Base-by-base conservation (phyloP, 2,888 invertebrate genomes). In the Laothoe populi region DNA sequence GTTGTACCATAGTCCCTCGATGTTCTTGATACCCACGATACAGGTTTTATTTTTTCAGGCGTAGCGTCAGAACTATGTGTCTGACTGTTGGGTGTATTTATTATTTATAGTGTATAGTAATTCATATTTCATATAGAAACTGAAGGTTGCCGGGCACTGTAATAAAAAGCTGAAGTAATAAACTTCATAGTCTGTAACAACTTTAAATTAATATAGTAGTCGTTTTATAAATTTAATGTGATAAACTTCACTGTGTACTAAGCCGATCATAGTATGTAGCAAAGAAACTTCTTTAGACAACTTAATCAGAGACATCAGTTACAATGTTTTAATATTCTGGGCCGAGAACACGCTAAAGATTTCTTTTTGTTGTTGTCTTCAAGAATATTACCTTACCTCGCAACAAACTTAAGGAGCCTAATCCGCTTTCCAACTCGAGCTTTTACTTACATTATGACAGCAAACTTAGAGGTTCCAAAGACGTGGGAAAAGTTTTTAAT, bases 371-470 rank as follows among this genome's bases (percentile, higher is more conserved):
- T 85, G 84, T 85, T 86, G 81, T 85, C 78, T 80, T 79, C 79
- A 75, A 79, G 82, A 86, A 87, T 88, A 88, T 88, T 87, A 85
- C 86, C 85, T 86, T 85, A 86, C 86, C 84, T 87, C 82, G 81
- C 83, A 85, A 87, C 86, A 88, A 89, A 90, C 88, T 90, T 89
- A 85, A 86, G 84, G 84, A 83, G 80, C 86, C 82, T 89, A 89
- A 90, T 90, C 90, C 88, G 84, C 89, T 88, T 88, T 88, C 82
- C 82, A 84, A 89, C 84, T 87, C 82, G 72, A 84, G 85, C 87
- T 87, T 87, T 86, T 85, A 84, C 86, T 87, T 86, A 83, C 83
- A 86, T 87, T 90, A 89, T 90, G 88, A 90, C 88, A 88, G 84
- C 76, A 81, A 83, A 84, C 85, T 85, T 83, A 84, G 78, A 83